Evolutionary conservation across 1,140 invertebrate species (phyloP), one percentile per base, ranked within the genome.

Genomic region (Anoplolepis gracilipes): DNA sequence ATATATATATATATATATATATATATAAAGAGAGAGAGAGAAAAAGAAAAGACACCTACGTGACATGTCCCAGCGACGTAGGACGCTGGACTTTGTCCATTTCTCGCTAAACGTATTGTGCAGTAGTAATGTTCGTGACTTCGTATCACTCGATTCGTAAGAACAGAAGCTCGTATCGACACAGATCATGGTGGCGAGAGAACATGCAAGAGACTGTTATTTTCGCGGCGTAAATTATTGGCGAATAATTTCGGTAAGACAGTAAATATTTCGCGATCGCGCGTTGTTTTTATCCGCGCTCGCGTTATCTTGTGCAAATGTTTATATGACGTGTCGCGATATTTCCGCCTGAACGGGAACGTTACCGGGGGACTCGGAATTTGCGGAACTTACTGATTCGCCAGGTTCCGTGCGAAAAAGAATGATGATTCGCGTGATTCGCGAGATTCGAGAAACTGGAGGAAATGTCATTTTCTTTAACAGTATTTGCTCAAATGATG

Each of bases 271-370:
- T 33, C 70, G 28, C 49, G 65, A 16, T 6, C 4, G 36, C 39
- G 36, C 39, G 7, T 53, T 53, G 16, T 72, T 46, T 73, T 73
- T 36, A 36, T 73, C 33, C 49, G 46, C 70, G n/a, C 10, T 30
- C 28, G 70, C n/a, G 49, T 73, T 73, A 73, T 73, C 70, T 73
- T 33, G 49, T 73, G n/a, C 49, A 55, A 73, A 73, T n/a, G 19
- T 46, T 46, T 46, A 1, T n/a, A 4, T 73, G 70, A 73, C 30
- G 70, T 19, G 5, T 16, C 49, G 13, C 46, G n/a, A 57, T 55
- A 73, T 73, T 55, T 73, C 28, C 70, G 28, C 19, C 10, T 46
- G 28, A 73, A 19, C 28, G n/a, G 19, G 22, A 19, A 13, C 42
- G 13, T 7, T 13, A 46, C 11, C 42, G 46, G 49, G 46, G 30